A percentile compares a stretch with the other conserved stretches of the same genome.
phyloP scores from a whole-genome alignment of 2,113 vertebrate genomes.

The Gnathonemus echidnorhynchus region DNA sequence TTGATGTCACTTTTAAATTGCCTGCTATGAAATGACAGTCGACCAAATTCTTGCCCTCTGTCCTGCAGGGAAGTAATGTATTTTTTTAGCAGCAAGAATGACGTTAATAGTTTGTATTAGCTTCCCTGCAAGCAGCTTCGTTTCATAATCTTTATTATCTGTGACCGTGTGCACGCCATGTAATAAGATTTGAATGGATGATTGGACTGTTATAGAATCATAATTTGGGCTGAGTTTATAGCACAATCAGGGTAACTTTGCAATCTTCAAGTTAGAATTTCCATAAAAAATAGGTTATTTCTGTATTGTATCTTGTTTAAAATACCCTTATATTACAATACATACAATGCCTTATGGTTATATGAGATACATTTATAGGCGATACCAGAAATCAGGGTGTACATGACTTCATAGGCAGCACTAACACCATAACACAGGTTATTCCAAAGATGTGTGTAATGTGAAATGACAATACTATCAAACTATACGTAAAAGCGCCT shows the following conservation, averaged over 20 bases:
- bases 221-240: neutral
- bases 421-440: neutral
- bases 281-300: neutral
- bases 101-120: neutral
- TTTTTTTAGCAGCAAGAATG: neutral
- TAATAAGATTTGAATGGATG: neutral
- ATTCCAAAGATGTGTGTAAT: neutral
- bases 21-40: neutral
- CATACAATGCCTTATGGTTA: neutral
- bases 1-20: neutral
- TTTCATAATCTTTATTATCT: slow-evolving; percentile 4
- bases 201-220: neutral
- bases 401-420: neutral
- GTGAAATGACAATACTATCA: neutral
- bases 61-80: neutral
- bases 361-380: neutral
- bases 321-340: neutral
- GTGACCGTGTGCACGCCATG: neutral
- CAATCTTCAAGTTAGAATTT: neutral
- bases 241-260: neutral
- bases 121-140: neutral
- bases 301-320: neutral
- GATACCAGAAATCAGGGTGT: neutral
- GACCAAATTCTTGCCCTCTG: neutral
- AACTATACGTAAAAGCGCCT: neutral